Percentiles rank a stretch among this genome's conserved stretches.
These are phyloP conservation scores for Calameuta idolon DNA, from an alignment of 2,888 invertebrate genomes.

Conservation along the genomic window DNA sequence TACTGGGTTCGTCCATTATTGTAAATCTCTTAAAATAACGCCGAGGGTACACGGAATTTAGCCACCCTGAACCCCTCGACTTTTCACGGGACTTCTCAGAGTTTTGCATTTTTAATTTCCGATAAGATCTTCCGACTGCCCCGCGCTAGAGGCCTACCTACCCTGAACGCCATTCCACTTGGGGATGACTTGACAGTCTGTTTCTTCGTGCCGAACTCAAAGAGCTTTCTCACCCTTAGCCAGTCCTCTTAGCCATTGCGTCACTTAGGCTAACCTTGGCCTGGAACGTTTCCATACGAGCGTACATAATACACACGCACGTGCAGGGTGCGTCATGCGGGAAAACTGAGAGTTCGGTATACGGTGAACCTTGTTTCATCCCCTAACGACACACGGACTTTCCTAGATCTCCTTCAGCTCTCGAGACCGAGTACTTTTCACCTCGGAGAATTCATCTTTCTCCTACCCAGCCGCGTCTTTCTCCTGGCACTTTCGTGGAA, in stretches of 20 bases:
- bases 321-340: background rate
- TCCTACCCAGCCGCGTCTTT: background rate
- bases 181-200: constrained; percentile 1
- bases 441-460: background rate
- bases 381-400: background rate
- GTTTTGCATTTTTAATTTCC: constrained; percentile 42
- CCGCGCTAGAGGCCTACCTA: background rate
- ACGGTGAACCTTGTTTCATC: background rate
- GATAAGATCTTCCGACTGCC: constrained; percentile 14
- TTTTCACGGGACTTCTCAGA: constrained; percentile 17
- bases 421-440: background rate
- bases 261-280: background rate
- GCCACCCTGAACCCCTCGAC: constrained; percentile 25
- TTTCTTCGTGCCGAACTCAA: background rate
- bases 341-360: background rate
- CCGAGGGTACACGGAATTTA: constrained; percentile 16
- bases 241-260: background rate
- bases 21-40: constrained; percentile 59
- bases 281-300: background rate
- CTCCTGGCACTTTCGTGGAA: background rate
- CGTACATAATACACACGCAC: background rate
- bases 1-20: constrained; percentile 35
- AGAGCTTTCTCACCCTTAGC: background rate
- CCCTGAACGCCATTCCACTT: background rate
- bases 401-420: background rate